phyloP scores from a whole-genome alignment of 2,797 vertebrate species.

The Mormyrops boulengeri region DNA sequence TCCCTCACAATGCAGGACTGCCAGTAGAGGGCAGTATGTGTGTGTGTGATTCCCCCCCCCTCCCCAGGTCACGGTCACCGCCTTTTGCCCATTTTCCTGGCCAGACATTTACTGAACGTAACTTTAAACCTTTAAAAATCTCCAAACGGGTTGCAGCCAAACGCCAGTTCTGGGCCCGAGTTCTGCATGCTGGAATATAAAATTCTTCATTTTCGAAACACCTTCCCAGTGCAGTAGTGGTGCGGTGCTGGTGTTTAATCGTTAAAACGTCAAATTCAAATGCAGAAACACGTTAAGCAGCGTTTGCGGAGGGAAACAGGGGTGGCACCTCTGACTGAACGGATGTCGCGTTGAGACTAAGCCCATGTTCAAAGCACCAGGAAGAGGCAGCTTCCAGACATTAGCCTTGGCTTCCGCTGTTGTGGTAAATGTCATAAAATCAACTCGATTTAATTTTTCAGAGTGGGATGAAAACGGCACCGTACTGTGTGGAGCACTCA shows the following conservation, averaged over 20 bases:
- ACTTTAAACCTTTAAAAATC: not conserved
- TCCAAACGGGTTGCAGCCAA: not conserved
- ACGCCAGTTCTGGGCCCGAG: not conserved
- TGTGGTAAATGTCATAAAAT: not conserved
- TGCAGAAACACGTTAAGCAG: slow-evolving; percentile 30
- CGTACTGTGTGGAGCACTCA: not conserved
- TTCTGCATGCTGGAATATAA: not conserved
- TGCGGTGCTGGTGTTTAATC: not conserved
- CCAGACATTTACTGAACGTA: not conserved
- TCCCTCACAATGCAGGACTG: not conserved
- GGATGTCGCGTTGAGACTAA: slow-evolving; percentile 34
- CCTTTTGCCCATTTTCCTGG: not conserved
- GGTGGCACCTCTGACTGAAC: slow-evolving; percentile 34
- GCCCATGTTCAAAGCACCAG: slow-evolving; percentile 30
- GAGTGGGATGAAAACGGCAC: not conserved
- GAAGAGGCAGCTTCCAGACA: slow-evolving; percentile 15
- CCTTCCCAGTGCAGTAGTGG: slow-evolving; percentile 8
- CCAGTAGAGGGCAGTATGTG: not conserved
- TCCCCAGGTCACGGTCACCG: not conserved
- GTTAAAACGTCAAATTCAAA: slow-evolving; percentile 32
- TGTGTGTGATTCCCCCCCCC: not conserved
- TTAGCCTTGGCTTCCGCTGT: not conserved
- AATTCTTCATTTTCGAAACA: not conserved
- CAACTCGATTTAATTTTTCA: not conserved
- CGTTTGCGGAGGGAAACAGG: slow-evolving; percentile 30